These are phyloP conservation scores for Dromius quadrimaculatus DNA, from an alignment of 2,888 invertebrate species.

Conservation along the genomic window DNA sequence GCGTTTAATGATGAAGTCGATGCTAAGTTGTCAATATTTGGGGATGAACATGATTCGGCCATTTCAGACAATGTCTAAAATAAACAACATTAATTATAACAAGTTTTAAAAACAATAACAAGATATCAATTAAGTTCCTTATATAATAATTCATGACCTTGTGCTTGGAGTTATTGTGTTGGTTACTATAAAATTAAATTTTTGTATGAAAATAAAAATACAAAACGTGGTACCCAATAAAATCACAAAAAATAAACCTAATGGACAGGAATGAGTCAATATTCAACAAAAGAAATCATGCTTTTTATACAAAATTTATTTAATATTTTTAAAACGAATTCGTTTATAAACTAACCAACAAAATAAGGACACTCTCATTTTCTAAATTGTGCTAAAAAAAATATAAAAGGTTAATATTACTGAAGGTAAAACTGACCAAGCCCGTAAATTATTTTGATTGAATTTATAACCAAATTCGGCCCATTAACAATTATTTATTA, in stretches of 20 bases:
- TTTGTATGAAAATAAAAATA: conserved; percentile 22
- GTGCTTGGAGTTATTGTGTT: not conserved
- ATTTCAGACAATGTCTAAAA: conserved; percentile 56
- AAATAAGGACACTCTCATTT: not conserved
- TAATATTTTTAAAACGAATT: conserved; percentile 1
- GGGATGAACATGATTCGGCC: conserved; percentile 66
- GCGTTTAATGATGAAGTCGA: conserved; percentile 58
- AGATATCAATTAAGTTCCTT: not conserved
- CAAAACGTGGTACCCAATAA: conserved; percentile 27
- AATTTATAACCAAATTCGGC: conserved; percentile 15
- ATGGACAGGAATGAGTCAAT: conserved; percentile 27
- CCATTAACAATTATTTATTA: no score
- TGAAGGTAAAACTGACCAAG: conserved; percentile 46
- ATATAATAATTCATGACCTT: not conserved
- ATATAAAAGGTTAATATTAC: conserved; percentile 40
- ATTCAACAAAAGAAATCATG: conserved; percentile 46
- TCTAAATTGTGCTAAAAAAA: conserved; percentile 8
- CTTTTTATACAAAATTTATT: conserved; percentile 16
- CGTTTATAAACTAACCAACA: not conserved
- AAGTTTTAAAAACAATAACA: not conserved
- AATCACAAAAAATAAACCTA: conserved; percentile 33
- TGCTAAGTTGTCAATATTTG: conserved; percentile 60
- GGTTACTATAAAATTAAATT: no score
- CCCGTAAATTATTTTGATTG: conserved; percentile 40
- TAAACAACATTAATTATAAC: not conserved